Evolutionary conservation across 2,113 vertebrate species (phyloP), one percentile per base, ranked within the genome.

Genomic region (Trogon surrucura): DNA sequence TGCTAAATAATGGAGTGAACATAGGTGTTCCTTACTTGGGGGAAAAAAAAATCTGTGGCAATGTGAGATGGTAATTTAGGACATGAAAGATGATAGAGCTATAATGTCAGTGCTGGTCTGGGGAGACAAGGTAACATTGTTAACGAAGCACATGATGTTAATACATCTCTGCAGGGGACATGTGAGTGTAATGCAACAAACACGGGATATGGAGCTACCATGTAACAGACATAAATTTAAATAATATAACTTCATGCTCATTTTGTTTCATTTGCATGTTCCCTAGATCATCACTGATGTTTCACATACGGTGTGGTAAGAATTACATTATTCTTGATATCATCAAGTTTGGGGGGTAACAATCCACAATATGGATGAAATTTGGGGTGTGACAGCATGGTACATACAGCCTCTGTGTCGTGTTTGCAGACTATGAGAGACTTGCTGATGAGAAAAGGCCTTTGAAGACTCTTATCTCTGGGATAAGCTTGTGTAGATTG

Each of bases 111-210:
- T 34, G 30, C 45, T 73, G 66, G 50, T 90, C 66, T 80, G 54
- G 83, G 38, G n/a, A 71, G 67, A 77, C 47, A 80, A 29, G 13
- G 9, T 70, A 78, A 32, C 2, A 5, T 36, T 22, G 19, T 72
- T 82, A 75, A 96, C 74, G 64, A 91, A 95, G 83, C 11, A n/a
- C 75, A 48, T n/a, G 17, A 73, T 74, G 58, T 66, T 88, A 78
- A 80, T 88, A 88, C 17, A 77, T 53, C 26, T 93, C 80, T 89
- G 16, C 60, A 69, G 48, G 74, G 57, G 21, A 71, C 6, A 6
- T 26, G 2, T 25, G 61, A 89, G 21, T 80, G 70, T 62, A 93
- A 73, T 48, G 11, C 41, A 92, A 54, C 9, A 78, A 90, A 44
- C 23, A 27, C 56, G 19, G 34, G 15, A 44, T 61, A 57, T 26